Evolutionary conservation across 2,888 invertebrate species (phyloP), one percentile per base, ranked within the genome.

Genomic region (Dexiosoma caninum): DNA sequence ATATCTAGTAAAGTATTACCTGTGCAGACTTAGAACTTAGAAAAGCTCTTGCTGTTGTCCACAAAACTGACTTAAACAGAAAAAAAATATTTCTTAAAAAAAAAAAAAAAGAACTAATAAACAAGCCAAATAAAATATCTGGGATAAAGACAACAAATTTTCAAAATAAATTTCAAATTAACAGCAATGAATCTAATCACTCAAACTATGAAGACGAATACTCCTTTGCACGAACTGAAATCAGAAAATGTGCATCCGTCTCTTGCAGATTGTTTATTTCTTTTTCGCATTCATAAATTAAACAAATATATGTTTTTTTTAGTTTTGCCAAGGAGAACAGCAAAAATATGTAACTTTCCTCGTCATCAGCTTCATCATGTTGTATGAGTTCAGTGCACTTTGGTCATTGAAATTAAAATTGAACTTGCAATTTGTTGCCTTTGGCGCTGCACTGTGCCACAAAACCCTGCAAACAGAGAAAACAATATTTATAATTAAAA

Each of bases 371-470:
- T 32, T 49, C 23, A 62, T 19, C 40, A 30, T 12, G 19, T 37
- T 27, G 37, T 27, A 14, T 23, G 40, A 67, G 80, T 76, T 80
- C 80, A 80, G 60, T 72, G 76, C 67, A 55, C 76, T 76, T 76
- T 80, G 60, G 21, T 12, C 37, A 76, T 62, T 76, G 76, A 55
- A 76, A 60, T 62, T 46, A 69, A 44, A 55, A 62, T 62, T 76
- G 76, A 76, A 76, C 76, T 76, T 76, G 76, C 16, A 66, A 62
- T 27, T 70, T 62, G 14, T 66, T 78, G 44, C 44, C 35, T 75
- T 55, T 49, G 40, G 21, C 46, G 40, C 8, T 59, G 30, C 40
- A 57, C 42, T 35, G 16, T 35, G 16, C 59, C 16, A 10, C 14
- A 51, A n/a, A 55, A 37, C 37, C 19, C 12, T 32, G 71, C 55